These are phyloP conservation scores for Himalopsyche japonica DNA, from an alignment of 2,888 invertebrate genomes.

Conservation along the genomic window DNA sequence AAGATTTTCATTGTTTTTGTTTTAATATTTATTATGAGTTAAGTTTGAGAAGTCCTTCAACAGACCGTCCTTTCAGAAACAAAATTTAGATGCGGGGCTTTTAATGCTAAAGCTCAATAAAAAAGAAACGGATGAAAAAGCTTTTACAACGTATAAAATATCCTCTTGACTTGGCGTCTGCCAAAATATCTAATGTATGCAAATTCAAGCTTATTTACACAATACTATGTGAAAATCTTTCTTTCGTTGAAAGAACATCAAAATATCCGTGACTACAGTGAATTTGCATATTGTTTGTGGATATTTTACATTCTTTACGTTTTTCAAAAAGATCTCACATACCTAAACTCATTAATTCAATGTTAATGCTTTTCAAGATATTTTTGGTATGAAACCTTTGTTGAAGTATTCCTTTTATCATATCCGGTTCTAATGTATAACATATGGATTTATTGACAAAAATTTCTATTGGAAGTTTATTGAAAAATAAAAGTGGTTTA, in stretches of 20 bases:
- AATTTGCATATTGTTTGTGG: background rate
- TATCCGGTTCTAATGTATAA: too few relatives aligned
- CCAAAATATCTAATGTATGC: constrained; percentile 27
- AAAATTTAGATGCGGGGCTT: constrained; percentile 23
- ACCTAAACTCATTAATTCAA: too few relatives aligned
- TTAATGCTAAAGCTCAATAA: constrained; percentile 24
- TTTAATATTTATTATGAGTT: too few relatives aligned
- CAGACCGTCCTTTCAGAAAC: constrained; percentile 19
- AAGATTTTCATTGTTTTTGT: too few relatives aligned
- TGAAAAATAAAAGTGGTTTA: too few relatives aligned
- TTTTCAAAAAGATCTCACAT: too few relatives aligned
- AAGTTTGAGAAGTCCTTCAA: background rate
- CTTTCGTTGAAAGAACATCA: background rate
- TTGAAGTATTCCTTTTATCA: too few relatives aligned
- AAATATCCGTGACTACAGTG: background rate
- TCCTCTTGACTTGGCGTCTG: constrained; percentile 25
- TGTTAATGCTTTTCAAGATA: too few relatives aligned
- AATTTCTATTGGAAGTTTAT: too few relatives aligned
- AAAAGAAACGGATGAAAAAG: constrained; percentile 29
- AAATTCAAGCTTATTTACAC: constrained; percentile 29
- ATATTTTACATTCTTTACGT: background rate
- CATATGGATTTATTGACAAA: too few relatives aligned
- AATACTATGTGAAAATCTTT: constrained; percentile 6
- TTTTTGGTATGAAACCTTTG: too few relatives aligned
- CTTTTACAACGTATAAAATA: constrained; percentile 21